Percentiles rank a stretch among this genome's conserved stretches.
phyloP scores from a whole-genome alignment of 2,888 invertebrate species.

The Tetranychus piercei region DNA sequence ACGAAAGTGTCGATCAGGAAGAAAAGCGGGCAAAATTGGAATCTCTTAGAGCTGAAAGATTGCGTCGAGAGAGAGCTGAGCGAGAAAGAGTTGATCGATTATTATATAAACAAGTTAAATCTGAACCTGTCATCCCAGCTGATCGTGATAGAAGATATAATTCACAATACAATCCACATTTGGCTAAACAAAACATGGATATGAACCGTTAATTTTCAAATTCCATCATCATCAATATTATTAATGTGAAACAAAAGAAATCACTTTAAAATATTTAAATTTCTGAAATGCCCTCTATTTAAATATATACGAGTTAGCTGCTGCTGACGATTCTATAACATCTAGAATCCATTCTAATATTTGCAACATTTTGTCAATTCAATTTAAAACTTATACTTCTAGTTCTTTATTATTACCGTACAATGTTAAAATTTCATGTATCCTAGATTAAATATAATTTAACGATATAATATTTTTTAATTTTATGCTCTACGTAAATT shows the following conservation, averaged over 20 bases:
- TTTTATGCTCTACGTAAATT: no score
- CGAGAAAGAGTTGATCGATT: slow-evolving; percentile 49
- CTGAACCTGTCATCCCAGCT: slow-evolving; percentile 28
- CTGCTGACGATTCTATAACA: background rate
- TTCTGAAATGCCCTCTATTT: no score
- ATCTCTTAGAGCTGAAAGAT: slow-evolving; percentile 52
- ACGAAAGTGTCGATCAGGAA: slow-evolving; percentile 30
- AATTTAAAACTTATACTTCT: no score
- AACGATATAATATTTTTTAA: no score
- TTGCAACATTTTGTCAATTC: background rate
- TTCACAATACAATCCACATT: slow-evolving; percentile 77
- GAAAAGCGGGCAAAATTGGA: slow-evolving; percentile 37
- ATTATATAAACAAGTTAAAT: slow-evolving; percentile 35
- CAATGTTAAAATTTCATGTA: no score
- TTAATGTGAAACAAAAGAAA: no score
- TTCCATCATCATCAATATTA: background rate
- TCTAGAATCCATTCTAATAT: background rate
- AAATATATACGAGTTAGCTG: no score
- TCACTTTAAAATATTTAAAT: no score
- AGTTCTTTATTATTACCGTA: no score
- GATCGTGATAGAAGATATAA: slow-evolving; percentile 62
- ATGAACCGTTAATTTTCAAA: slow-evolving; percentile 26
- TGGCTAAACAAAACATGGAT: slow-evolving; percentile 29
- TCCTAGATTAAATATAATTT: no score
- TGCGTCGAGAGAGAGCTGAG: slow-evolving; percentile 63